phyloP scores from a whole-genome alignment of 2,797 vertebrate genomes.

The Arrhamphus sclerolepis region DNA sequence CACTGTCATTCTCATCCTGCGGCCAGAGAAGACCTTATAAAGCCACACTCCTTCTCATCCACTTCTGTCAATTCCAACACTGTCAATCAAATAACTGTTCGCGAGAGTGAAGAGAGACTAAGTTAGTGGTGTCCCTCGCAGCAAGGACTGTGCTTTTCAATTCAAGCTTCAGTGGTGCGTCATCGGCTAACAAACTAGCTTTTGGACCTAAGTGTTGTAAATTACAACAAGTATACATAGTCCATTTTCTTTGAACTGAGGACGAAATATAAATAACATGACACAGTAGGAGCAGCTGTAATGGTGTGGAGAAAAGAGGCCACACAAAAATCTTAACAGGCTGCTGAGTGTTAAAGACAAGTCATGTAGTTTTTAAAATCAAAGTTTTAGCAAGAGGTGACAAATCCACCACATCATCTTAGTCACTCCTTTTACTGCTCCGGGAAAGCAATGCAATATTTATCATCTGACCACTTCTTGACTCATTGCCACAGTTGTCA shows the following conservation, averaged over 20 bases:
- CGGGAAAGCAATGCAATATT: slow-evolving; percentile 39
- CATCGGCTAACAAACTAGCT: slow-evolving; percentile 24
- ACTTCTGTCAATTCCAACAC: slow-evolving; percentile 84
- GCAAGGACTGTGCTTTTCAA: slow-evolving; percentile 70
- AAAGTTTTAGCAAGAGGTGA: slow-evolving; percentile 32
- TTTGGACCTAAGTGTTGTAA: slow-evolving; percentile 26
- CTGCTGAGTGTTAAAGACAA: slow-evolving; percentile 18
- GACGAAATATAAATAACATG: slow-evolving; percentile 9
- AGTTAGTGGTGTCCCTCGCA: slow-evolving; percentile 49
- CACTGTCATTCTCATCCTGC: slow-evolving; percentile 67
- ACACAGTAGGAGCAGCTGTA: slow-evolving; percentile 3
- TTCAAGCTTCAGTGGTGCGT: slow-evolving; percentile 29
- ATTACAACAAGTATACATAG: neutral
- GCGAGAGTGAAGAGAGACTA: slow-evolving; percentile 60
- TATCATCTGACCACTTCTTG: slow-evolving; percentile 60
- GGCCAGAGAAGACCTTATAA: slow-evolving; percentile 76
- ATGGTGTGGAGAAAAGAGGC: slow-evolving; percentile 3
- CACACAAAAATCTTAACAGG: neutral
- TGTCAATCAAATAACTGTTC: slow-evolving; percentile 72
- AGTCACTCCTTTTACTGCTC: slow-evolving; percentile 48
- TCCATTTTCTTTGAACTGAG: slow-evolving; percentile 3
- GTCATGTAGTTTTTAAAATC: slow-evolving; percentile 33
- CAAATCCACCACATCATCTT: slow-evolving; percentile 39
- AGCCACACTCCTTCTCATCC: slow-evolving; percentile 74
- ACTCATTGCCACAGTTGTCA: slow-evolving; percentile 52